Evolutionary conservation across 1,140 invertebrate species (phyloP).

Genomic region (Phocides pigmalion): DNA sequence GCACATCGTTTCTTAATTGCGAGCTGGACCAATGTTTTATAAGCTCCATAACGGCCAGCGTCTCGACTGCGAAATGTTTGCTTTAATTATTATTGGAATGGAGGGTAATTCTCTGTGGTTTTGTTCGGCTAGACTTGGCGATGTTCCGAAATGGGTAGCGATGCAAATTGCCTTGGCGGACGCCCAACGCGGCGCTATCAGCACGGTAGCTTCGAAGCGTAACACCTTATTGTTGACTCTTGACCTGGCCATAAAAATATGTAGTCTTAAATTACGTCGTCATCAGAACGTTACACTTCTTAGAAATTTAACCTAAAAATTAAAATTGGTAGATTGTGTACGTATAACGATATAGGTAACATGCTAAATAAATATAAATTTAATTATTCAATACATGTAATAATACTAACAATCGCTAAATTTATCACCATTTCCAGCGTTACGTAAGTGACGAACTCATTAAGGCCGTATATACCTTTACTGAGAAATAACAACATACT

Average conservation of each 20-base stretch:
- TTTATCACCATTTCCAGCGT: too few species aligned
- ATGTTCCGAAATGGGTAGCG: slow-evolving; percentile 83
- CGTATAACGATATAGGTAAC: too few species aligned
- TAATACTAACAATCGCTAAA: too few species aligned
- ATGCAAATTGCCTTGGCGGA: slow-evolving; percentile 82
- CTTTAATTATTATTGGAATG: slow-evolving; percentile 84
- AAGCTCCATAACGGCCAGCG: slow-evolving; percentile 80
- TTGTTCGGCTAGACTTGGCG: slow-evolving; percentile 83
- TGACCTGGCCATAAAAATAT: slow-evolving; percentile 47
- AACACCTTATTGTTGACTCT: slow-evolving; percentile 64
- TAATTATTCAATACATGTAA: too few species aligned
- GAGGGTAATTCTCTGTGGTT: slow-evolving; percentile 82
- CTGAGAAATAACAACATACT: not conserved
- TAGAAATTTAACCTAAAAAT: too few species aligned
- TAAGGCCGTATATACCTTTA: too few species aligned
- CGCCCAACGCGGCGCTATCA: slow-evolving; percentile 79
- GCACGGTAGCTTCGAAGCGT: slow-evolving; percentile 55
- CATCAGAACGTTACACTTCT: too few species aligned
- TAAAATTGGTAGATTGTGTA: too few species aligned
- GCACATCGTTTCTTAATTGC: slow-evolving; percentile 81
- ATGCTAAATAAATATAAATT: too few species aligned
- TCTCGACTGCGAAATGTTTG: slow-evolving; percentile 80
- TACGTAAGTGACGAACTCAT: too few species aligned
- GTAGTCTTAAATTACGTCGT: slow-evolving; percentile 3
- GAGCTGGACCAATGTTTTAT: slow-evolving; percentile 77